Evolutionary conservation across 2,888 invertebrate species (phyloP).

Genomic region (Acleris laterana): DNA sequence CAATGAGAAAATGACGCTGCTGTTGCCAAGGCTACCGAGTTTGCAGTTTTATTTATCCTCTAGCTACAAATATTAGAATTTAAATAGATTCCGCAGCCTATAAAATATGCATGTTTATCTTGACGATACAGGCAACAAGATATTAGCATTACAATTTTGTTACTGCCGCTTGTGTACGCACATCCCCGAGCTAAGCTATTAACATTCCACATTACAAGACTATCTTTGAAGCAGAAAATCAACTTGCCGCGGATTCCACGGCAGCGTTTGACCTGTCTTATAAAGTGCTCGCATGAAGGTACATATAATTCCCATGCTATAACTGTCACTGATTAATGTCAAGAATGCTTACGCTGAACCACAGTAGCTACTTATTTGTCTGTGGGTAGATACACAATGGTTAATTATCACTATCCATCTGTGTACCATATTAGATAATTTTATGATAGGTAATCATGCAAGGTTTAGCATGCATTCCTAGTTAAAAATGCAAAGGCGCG

Average conservation of each 20-base stretch:
- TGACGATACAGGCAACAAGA: conserved; percentile 13
- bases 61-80: conserved; percentile 21
- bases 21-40: conserved; percentile 46
- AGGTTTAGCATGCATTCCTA: conserved; percentile 48
- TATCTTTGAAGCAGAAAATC: conserved; percentile 45
- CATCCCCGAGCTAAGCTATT: conserved; percentile 55
- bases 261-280: conserved; percentile 43
- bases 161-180: conserved; percentile 50
- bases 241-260: conserved; percentile 46
- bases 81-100: conserved; percentile 15
- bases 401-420: background rate
- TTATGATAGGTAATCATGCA: conserved; percentile 43
- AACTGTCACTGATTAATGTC: conserved; percentile 25
- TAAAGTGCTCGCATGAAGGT: conserved; percentile 27
- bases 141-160: conserved; percentile 54
- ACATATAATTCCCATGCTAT: conserved; percentile 12
- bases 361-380: conserved; percentile 10
- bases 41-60: conserved; percentile 31
- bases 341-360: conserved; percentile 12
- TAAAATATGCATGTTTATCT: conserved; percentile 19
- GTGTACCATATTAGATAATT: background rate
- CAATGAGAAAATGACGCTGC: conserved; percentile 49
- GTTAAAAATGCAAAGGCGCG: conserved; percentile 18
- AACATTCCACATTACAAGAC: conserved; percentile 53
- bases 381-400: background rate